A percentile compares a stretch with the other conserved stretches of the same genome.
phyloP scores from a whole-genome alignment of 2,888 invertebrate species.

The Augochlorella aurata region DNA sequence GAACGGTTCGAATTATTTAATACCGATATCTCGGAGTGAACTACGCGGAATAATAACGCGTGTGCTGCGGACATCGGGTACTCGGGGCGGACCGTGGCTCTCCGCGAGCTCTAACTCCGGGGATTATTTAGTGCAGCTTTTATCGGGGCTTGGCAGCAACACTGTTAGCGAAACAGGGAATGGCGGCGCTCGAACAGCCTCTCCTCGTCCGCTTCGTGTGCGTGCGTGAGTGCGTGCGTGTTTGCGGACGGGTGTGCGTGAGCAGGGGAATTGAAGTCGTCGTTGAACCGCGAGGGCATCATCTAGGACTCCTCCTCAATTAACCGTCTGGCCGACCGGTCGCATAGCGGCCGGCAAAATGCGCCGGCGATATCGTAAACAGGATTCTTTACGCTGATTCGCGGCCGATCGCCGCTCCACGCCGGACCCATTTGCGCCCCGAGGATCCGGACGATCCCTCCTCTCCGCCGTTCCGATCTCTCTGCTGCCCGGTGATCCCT shows the following conservation, averaged over 20 bases:
- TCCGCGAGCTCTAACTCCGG: not conserved
- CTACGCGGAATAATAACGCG: constrained; percentile 10
- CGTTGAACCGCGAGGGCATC: constrained; percentile 36
- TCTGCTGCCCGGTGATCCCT: constrained; percentile 39
- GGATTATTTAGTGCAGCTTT: constrained; percentile 60
- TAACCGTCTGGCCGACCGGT: constrained; percentile 47
- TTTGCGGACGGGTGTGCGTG: constrained; percentile 16
- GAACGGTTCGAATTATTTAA: constrained; percentile 28
- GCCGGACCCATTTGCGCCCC: constrained; percentile 35
- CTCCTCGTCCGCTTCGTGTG: not conserved
- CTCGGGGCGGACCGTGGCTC: not conserved
- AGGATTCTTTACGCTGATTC: constrained; percentile 67
- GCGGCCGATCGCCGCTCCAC: constrained; percentile 51
- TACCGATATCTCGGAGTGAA: constrained; percentile 21
- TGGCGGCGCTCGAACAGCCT: constrained; percentile 17
- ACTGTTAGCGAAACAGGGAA: constrained; percentile 39
- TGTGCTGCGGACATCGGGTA: not conserved
- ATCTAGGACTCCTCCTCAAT: constrained; percentile 61
- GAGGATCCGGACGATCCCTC: not conserved
- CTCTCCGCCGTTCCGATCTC: not conserved
- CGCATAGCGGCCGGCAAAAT: constrained; percentile 31
- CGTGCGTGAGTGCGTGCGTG: constrained; percentile 17
- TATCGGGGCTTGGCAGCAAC: constrained; percentile 44
- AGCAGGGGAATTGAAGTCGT: constrained; percentile 47
- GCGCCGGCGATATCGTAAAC: constrained; percentile 65